A percentile compares a stretch with the other conserved stretches of the same genome.
Conservation (phyloP, 2,113 vertebrate genomes). For the Irena cyanogastra region DNA sequence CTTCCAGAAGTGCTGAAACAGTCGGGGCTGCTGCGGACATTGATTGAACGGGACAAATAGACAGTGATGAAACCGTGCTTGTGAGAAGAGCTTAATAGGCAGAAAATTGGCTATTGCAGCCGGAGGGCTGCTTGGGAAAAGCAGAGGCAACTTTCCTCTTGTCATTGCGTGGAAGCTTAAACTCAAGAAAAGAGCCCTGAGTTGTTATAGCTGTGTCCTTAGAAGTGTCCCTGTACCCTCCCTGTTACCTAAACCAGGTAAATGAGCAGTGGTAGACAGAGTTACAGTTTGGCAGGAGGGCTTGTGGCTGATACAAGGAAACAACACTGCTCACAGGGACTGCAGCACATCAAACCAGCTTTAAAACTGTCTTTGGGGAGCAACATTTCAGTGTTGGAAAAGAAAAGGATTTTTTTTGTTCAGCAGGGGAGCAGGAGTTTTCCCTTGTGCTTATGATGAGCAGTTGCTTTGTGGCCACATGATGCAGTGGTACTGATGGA, state of each 20-base stretch:
- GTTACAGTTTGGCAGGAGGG: not conserved
- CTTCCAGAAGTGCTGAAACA: not conserved
- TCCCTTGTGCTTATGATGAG: rapidly evolving
- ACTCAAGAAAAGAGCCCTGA: not conserved
- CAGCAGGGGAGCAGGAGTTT: not conserved
- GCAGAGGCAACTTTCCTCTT: not conserved
- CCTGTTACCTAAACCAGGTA: not conserved
- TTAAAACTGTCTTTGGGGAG: not conserved
- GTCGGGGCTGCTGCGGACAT: not conserved
- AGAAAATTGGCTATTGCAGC: conserved; percentile 14
- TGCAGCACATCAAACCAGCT: not conserved
- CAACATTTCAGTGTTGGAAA: not conserved
- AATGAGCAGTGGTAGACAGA: not conserved
- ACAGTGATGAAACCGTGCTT: not conserved
- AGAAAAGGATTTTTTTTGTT: not conserved
- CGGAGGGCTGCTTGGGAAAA: not conserved
- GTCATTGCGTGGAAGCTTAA: not conserved
- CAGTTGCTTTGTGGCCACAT: not conserved
- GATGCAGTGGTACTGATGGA: not conserved
- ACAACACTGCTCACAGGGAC: rapidly evolving
- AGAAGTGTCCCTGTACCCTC: not conserved
- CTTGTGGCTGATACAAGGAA: not conserved
- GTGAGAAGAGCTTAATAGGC: conserved; percentile 31
- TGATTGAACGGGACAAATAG: conserved; percentile 9
- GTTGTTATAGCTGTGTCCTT: not conserved